These are phyloP conservation scores for Gracilinanus agilis DNA, from an alignment of 2,113 vertebrate genomes.

Conservation along the genomic window DNA sequence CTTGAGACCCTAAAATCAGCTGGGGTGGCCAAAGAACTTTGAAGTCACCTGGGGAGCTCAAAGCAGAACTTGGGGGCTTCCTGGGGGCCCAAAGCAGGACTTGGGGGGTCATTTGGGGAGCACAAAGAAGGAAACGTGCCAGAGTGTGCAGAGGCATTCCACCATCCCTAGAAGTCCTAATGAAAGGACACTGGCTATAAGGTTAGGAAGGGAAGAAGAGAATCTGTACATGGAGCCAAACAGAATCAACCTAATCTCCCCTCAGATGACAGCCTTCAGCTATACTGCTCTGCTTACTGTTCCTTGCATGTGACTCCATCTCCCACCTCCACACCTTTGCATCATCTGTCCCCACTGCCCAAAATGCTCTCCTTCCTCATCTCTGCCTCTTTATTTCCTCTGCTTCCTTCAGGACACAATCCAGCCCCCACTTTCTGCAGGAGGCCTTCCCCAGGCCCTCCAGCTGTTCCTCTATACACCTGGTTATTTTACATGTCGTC, in stretches of 20 bases:
- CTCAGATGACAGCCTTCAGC: neutral
- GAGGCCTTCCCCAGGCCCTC: neutral
- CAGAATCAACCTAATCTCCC: neutral
- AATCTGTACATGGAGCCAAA: neutral
- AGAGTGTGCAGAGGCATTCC: neutral
- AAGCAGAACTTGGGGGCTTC: neutral
- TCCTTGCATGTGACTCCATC: neutral
- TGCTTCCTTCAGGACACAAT: neutral
- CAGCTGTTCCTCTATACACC: neutral
- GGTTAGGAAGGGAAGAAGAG: neutral
- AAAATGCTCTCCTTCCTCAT: neutral
- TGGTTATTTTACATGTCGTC: neutral
- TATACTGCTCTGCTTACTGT: neutral
- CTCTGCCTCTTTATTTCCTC: neutral
- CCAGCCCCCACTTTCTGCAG: neutral
- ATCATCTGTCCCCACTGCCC: neutral
- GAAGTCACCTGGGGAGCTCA: neutral
- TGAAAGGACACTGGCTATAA: neutral
- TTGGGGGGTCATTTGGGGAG: neutral
- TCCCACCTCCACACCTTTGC: neutral
- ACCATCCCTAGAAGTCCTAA: neutral
- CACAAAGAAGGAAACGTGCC: neutral
- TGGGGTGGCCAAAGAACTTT: no score
- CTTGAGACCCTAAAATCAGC: neutral
- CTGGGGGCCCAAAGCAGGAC: no score